Conservation (phyloP, 2,113 vertebrate genomes). For the Phrynosoma platyrhinos region DNA sequence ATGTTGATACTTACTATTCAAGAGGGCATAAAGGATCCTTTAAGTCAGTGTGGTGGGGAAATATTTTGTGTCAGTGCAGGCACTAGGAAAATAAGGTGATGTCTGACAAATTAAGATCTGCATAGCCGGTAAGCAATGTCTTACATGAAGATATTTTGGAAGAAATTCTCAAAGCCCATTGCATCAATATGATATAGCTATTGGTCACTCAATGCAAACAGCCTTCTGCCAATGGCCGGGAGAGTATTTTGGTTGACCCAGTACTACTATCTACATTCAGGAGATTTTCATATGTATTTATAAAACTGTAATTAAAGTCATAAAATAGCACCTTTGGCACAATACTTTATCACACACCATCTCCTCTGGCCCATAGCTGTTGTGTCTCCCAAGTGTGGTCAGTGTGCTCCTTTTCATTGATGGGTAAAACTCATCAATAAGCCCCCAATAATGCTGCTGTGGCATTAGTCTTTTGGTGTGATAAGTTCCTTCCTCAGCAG, state of each 20-base stretch:
- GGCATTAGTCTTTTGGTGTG: no score
- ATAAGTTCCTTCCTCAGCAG: no score
- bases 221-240: not conserved
- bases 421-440: no score
- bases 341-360: no score
- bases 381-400: no score
- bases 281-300: no score
- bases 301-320: no score
- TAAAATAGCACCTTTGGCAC: no score
- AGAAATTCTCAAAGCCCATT: not conserved
- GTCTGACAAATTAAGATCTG: not conserved
- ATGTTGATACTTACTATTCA: constrained; percentile 12
- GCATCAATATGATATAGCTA: not conserved
- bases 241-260: not conserved
- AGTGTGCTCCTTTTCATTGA: no score
- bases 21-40: constrained; percentile 8
- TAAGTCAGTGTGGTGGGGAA: not conserved
- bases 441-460: no score
- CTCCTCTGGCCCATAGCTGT: no score
- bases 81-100: not conserved
- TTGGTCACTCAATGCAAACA: no score
- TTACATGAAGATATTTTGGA: not conserved
- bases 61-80: not conserved
- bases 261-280: not conserved
- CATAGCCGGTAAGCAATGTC: not conserved